These are phyloP conservation scores for Pseudolaguvia tuberculata DNA, from an alignment of 2,113 vertebrate species.

Conservation along the genomic window DNA sequence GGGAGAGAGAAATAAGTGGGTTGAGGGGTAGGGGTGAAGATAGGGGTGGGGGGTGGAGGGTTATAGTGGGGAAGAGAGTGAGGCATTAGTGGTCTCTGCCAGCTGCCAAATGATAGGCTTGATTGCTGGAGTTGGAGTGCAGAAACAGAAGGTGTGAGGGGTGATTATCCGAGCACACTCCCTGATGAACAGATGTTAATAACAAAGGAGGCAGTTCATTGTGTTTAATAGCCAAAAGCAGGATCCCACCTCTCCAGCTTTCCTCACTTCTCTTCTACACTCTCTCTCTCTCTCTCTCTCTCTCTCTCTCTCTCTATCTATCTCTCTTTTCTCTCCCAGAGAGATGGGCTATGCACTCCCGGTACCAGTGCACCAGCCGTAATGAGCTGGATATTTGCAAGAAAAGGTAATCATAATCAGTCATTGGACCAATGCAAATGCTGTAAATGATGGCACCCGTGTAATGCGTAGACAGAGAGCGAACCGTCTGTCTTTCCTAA, in stretches of 20 bases:
- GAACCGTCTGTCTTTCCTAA: slow-evolving; percentile 40
- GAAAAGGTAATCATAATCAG: slow-evolving; percentile 75
- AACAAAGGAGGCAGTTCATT: slow-evolving; percentile 80
- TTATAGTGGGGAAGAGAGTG: slow-evolving; percentile 64
- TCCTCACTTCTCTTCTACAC: slow-evolving; percentile 56
- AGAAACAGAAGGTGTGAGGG: slow-evolving; percentile 83
- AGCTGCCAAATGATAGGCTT: slow-evolving; percentile 87
- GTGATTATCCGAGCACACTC: slow-evolving; percentile 77
- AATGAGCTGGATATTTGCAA: slow-evolving; percentile 79
- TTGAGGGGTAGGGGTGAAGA: slow-evolving; percentile 8
- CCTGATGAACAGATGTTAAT: slow-evolving; percentile 83
- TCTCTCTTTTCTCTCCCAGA: slow-evolving; percentile 64
- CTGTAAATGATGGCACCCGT: slow-evolving; percentile 65
- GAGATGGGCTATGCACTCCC: slow-evolving; percentile 68
- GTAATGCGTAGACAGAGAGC: slow-evolving; percentile 63
- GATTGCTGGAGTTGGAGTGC: slow-evolving; percentile 82
- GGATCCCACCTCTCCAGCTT: slow-evolving; percentile 68
- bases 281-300: slow-evolving; percentile 48
- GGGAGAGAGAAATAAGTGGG: slow-evolving; percentile 38
- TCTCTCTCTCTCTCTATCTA: slow-evolving; percentile 68
- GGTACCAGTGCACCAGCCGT: slow-evolving; percentile 68
- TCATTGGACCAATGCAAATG: slow-evolving; percentile 64
- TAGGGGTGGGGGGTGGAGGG: slow-evolving; percentile 42
- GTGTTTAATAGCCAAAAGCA: slow-evolving; percentile 80
- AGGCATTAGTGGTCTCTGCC: slow-evolving; percentile 85